Evolutionary conservation across 1,140 invertebrate genomes (phyloP).

Genomic region (Drosophila baimaii): DNA sequence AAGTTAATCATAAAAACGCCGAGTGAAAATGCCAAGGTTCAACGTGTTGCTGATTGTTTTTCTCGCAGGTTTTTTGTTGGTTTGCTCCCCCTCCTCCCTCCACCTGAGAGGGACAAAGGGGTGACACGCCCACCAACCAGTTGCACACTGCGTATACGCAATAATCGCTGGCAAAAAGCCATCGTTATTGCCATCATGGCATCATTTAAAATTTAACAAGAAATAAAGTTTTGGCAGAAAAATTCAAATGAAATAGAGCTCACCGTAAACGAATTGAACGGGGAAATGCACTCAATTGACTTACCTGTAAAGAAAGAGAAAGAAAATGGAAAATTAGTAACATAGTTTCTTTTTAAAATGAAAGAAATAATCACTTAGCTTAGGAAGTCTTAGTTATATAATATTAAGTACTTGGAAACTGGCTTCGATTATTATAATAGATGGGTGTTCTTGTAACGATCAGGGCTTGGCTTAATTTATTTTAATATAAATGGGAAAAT

Average conservation of each 20-base stretch:
- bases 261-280: conserved; percentile 14
- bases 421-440: too few species aligned
- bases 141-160: conserved; percentile 67
- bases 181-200: not conserved
- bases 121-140: conserved; percentile 39
- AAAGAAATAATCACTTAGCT: too few species aligned
- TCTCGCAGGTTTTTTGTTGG: conserved; percentile 5
- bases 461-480: not conserved
- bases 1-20: conserved; percentile 65
- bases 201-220: conserved; percentile 13
- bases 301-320: conserved; percentile 60
- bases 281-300: conserved; percentile 14
- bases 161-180: conserved; percentile 10
- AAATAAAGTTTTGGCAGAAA: not conserved
- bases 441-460: too few species aligned
- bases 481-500: not conserved
- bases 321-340: conserved; percentile 4
- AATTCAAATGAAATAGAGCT: conserved; percentile 10
- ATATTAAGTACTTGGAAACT: too few species aligned
- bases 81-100: too few species aligned
- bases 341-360: too few species aligned
- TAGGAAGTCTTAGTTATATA: too few species aligned
- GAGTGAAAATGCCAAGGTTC: conserved; percentile 67
- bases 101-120: not conserved
- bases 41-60: conserved; percentile 74